These are phyloP conservation scores for Ophraella communa DNA, from an alignment of 2,888 invertebrate genomes.

Conservation along the genomic window DNA sequence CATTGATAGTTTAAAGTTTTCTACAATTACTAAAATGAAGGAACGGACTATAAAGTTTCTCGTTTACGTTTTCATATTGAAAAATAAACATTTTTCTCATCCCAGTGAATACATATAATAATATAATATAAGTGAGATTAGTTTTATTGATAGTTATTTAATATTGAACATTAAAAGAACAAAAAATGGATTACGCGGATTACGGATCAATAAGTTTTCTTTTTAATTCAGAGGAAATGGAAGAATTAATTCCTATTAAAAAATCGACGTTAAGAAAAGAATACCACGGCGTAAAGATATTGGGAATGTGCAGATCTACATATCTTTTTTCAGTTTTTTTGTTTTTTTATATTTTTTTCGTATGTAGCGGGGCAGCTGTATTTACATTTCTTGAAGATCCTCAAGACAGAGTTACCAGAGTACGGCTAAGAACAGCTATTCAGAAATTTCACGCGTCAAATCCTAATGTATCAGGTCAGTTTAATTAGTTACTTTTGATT, in stretches of 20 bases:
- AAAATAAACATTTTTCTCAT: conserved; percentile 14
- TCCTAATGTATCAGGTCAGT: conserved; percentile 68
- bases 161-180: neutral
- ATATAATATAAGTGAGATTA: conserved; percentile 32
- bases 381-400: conserved; percentile 74
- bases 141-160: conserved; percentile 8
- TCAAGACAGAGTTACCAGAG: conserved; percentile 64
- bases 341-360: conserved; percentile 67
- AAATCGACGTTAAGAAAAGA: conserved; percentile 9
- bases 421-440: conserved; percentile 63
- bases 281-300: conserved; percentile 41
- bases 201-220: conserved; percentile 31
- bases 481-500: neutral
- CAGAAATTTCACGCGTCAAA: conserved; percentile 65
- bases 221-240: neutral
- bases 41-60: conserved; percentile 35
- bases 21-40: conserved; percentile 28
- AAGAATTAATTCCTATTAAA: conserved; percentile 24
- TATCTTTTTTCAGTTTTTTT: conserved; percentile 64
- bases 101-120: conserved; percentile 37
- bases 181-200: conserved; percentile 35
- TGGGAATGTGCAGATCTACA: conserved; percentile 65
- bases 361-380: conserved; percentile 71
- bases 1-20: neutral
- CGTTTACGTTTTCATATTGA: conserved; percentile 4